These are phyloP conservation scores for Lepus timidus DNA, from an alignment of 2,113 vertebrate species.

Conservation along the genomic window DNA sequence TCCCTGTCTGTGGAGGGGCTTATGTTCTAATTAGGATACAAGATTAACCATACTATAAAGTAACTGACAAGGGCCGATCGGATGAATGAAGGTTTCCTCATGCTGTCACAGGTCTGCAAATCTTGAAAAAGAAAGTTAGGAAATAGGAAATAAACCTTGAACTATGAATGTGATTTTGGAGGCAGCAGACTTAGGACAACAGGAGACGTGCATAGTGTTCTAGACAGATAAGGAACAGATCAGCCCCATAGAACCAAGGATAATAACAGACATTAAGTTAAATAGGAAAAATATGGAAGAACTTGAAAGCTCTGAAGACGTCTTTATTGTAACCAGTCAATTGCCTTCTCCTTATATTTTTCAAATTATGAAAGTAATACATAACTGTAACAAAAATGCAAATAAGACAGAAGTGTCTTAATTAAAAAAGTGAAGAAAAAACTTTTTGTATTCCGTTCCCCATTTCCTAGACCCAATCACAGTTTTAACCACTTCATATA, in stretches of 20 bases:
- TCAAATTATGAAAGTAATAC: slow-evolving; percentile 2
- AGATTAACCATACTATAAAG: background rate
- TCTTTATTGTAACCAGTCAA: background rate
- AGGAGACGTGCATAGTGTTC: background rate
- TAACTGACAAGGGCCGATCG: background rate
- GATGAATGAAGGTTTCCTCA: background rate
- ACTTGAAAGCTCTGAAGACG: background rate
- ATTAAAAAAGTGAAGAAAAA: background rate
- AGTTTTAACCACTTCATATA: background rate
- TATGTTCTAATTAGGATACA: background rate
- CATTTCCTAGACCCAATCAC: background rate
- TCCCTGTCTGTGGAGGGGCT: background rate
- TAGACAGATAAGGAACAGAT: background rate
- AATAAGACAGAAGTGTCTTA: background rate
- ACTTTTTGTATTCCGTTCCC: background rate
- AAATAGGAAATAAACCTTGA: background rate
- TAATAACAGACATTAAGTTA: background rate
- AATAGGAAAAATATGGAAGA: background rate
- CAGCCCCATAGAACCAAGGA: background rate
- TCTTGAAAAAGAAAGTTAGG: background rate
- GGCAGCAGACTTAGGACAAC: background rate
- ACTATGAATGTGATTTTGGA: background rate
- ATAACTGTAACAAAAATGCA: background rate
- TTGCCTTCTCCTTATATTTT: background rate
- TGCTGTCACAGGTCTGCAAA: background rate